phyloP scores from a whole-genome alignment of 2,113 vertebrate genomes.

The Propithecus coquereli region DNA sequence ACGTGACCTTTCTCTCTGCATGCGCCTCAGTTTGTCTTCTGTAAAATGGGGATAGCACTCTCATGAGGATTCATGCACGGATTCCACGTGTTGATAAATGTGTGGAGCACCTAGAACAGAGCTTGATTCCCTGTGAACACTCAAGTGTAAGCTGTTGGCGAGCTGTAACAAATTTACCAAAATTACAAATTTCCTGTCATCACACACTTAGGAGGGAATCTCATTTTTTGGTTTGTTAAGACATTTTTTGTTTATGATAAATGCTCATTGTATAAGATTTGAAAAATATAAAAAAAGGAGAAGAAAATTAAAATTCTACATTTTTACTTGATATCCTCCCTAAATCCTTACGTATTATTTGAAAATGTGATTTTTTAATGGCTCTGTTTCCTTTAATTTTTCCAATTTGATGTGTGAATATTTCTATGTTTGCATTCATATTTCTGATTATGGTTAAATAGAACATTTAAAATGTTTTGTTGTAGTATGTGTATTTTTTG shows the following conservation, averaged over 20 bases:
- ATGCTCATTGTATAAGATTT: not conserved
- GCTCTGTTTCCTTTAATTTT: constrained; percentile 2
- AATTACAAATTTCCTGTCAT: not conserved
- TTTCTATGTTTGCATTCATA: not conserved
- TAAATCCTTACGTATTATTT: not conserved
- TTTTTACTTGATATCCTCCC: not conserved
- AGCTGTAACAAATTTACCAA: not conserved
- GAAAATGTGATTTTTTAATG: constrained; percentile 25
- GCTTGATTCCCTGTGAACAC: not conserved
- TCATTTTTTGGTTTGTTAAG: not conserved
- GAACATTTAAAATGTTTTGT: not conserved
- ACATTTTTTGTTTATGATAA: constrained; percentile 23
- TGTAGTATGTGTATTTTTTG: not conserved
- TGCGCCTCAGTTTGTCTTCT: not conserved
- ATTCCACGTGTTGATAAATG: not conserved
- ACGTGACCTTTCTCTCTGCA: not conserved
- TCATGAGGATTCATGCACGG: not conserved
- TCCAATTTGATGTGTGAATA: not conserved
- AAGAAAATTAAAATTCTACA: not conserved
- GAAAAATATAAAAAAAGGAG: not conserved
- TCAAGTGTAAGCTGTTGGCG: too few relatives aligned
- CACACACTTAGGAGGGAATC: not conserved
- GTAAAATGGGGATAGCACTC: not conserved
- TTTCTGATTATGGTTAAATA: not conserved
- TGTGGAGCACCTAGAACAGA: not conserved